Conservation (phyloP, 2,888 invertebrate species). For the Belgica antarctica region DNA sequence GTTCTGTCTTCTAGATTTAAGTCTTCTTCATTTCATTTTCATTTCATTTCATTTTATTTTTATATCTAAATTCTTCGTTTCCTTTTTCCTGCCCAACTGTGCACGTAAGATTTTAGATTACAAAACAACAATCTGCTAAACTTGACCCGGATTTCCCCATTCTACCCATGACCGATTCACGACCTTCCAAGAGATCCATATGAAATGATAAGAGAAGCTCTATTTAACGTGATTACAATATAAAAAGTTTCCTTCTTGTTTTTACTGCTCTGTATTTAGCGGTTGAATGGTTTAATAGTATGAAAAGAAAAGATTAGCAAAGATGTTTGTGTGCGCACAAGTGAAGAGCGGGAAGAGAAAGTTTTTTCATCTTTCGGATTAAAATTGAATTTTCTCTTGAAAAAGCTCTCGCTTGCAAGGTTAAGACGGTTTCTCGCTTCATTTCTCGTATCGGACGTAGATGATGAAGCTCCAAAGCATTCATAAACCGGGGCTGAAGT, state of each 20-base stretch:
- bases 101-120: no score
- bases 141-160: no score
- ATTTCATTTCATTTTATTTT: conserved; percentile 2
- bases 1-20: no score
- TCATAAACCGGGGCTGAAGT: neutral
- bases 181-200: neutral
- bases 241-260: neutral
- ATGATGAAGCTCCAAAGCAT: conserved; percentile 9
- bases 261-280: neutral
- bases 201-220: neutral
- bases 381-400: neutral
- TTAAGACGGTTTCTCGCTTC: no score
- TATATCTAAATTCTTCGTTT: no score
- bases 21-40: neutral
- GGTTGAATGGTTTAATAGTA: neutral
- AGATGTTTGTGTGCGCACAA: conserved; percentile 1
- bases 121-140: no score
- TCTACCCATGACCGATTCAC: neutral
- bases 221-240: conserved; percentile 6
- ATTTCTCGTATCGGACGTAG: neutral
- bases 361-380: conserved; percentile 4
- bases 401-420: neutral
- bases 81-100: no score
- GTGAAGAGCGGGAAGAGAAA: neutral
- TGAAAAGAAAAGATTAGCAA: neutral